These are phyloP conservation scores for Drosophila limbata DNA, from an alignment of 2,888 invertebrate species.

Conservation along the genomic window DNA sequence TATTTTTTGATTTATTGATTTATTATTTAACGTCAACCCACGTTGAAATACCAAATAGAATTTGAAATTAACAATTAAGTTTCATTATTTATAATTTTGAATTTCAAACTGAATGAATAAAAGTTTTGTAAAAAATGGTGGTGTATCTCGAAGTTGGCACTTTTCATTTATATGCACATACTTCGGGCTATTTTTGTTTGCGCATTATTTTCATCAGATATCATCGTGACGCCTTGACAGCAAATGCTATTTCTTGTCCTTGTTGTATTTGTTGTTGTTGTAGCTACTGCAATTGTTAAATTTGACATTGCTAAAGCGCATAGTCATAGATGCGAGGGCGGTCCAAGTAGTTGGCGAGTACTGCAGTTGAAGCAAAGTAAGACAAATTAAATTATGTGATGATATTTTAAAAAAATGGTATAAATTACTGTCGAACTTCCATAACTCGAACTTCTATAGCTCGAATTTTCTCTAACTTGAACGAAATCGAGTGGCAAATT, in stretches of 20 bases:
- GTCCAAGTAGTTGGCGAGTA: constrained; percentile 4
- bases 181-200: constrained; percentile 11
- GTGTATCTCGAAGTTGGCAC: neutral
- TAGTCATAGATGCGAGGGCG: constrained; percentile 36
- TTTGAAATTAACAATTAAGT: no score
- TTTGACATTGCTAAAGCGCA: constrained; percentile 62
- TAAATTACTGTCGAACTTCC: no score
- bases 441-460: no score
- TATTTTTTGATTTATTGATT: neutral
- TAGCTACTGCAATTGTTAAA: constrained; percentile 55
- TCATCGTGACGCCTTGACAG: constrained; percentile 50
- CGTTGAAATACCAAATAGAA: no score
- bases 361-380: neutral
- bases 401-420: no score
- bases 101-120: no score
- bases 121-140: no score
- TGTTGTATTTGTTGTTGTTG: constrained; percentile 30
- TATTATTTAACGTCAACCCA: no score
- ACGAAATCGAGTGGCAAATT: no score
- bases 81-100: no score
- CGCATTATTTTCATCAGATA: constrained; percentile 32
- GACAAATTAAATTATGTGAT: no score
- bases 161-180: neutral
- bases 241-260: constrained; percentile 47
- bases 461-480: no score